phyloP scores from a whole-genome alignment of 2,113 vertebrate species.

The Tragelaphus imberbis region DNA sequence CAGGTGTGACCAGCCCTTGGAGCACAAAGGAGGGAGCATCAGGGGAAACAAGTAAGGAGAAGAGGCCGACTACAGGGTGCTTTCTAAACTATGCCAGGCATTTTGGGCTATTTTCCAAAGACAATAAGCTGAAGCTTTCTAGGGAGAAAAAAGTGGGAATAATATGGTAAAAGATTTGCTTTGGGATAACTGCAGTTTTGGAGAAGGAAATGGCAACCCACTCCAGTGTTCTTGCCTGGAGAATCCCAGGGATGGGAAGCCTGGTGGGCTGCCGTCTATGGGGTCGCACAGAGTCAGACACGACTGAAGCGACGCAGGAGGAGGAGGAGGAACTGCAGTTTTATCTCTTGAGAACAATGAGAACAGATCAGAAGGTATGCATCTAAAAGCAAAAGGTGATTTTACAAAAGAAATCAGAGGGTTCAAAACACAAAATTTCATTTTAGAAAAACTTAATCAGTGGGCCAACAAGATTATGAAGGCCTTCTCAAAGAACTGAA shows the following conservation, averaged over 20 bases:
- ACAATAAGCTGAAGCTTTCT: background rate
- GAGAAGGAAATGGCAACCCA: too few relatives aligned
- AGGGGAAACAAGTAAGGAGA: background rate
- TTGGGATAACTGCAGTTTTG: background rate
- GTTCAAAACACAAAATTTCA: background rate
- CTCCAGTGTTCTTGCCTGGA: too few relatives aligned
- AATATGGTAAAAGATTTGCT: background rate
- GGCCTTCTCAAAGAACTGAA: background rate
- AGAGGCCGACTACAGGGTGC: background rate
- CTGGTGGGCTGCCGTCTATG: too few relatives aligned
- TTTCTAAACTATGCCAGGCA: background rate
- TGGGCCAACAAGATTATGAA: background rate
- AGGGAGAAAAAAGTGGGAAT: background rate
- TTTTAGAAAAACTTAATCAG: background rate
- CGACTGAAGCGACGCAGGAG: too few relatives aligned
- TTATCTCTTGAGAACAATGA: background rate
- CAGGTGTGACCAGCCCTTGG: background rate
- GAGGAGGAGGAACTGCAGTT: background rate
- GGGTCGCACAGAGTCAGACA: too few relatives aligned
- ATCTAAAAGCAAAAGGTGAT: conserved; percentile 27
- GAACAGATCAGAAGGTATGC: background rate
- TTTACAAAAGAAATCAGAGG: background rate
- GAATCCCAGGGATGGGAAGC: too few relatives aligned
- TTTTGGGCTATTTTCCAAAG: background rate
- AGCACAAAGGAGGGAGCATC: background rate